A percentile compares a stretch with the other conserved stretches of the same genome.
Conservation (phyloP, 2,888 invertebrate species). For the Toxonevra muliebris region DNA sequence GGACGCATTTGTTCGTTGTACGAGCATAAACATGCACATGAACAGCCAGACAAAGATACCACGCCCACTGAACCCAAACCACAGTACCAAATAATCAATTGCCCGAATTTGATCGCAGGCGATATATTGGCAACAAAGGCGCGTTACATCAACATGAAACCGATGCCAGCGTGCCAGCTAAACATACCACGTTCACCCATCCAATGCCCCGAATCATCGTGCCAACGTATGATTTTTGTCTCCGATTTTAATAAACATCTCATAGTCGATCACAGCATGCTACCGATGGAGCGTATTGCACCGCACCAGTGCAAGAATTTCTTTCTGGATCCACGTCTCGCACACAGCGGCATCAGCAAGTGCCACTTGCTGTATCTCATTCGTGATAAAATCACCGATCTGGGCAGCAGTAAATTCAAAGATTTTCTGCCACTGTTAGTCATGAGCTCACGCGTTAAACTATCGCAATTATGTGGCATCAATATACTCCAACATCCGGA, state of each 20-base stretch:
- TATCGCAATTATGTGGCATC: constrained; percentile 40
- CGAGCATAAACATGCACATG: constrained; percentile 9
- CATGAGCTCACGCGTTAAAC: constrained; percentile 52
- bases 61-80: constrained; percentile 35
- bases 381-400: constrained; percentile 49
- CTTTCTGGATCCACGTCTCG: constrained; percentile 51
- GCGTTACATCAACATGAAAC: constrained; percentile 29
- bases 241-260: constrained; percentile 58
- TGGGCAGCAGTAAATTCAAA: constrained; percentile 47
- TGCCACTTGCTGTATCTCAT: constrained; percentile 56
- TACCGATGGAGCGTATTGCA: constrained; percentile 54
- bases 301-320: constrained; percentile 53
- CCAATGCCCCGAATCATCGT: constrained; percentile 52
- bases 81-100: constrained; percentile 45
- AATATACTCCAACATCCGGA: background rate
- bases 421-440: constrained; percentile 55
- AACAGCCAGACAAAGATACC: background rate
- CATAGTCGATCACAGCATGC: constrained; percentile 49
- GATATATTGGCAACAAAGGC: constrained; percentile 31
- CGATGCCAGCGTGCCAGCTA: constrained; percentile 32
- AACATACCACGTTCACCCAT: constrained; percentile 51
- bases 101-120: constrained; percentile 30
- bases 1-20: constrained; percentile 15
- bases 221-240: constrained; percentile 50
- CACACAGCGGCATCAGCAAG: constrained; percentile 43